phyloP scores from a whole-genome alignment of 2,888 invertebrate species.

The Hemistola chrysoprasaria region DNA sequence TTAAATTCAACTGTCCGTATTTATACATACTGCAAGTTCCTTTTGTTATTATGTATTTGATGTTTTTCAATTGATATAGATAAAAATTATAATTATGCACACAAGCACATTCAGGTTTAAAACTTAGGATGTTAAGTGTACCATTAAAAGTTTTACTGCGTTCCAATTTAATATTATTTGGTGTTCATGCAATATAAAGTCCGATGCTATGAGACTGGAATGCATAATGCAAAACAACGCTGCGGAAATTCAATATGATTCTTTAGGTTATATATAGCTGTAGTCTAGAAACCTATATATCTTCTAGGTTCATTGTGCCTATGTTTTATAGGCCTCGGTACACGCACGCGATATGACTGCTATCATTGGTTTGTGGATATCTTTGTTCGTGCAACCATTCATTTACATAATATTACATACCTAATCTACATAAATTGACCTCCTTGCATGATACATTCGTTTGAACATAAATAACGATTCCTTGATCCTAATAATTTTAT shows the following conservation, averaged over 20 bases:
- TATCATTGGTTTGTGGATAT: conserved; percentile 11
- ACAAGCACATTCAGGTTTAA: too few species aligned
- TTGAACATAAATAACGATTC: conserved; percentile 13
- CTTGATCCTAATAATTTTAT: conserved; percentile 12
- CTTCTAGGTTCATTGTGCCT: conserved; percentile 8
- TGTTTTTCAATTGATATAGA: too few species aligned
- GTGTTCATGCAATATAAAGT: conserved; percentile 21
- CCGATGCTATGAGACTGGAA: conserved; percentile 31
- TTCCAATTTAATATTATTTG: conserved; percentile 3
- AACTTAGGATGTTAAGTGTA: too few species aligned
- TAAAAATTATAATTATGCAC: too few species aligned
- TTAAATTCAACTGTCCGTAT: too few species aligned
- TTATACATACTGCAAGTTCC: too few species aligned
- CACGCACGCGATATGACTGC: conserved; percentile 19
- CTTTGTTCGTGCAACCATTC: conserved; percentile 12
- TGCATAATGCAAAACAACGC: conserved; percentile 27
- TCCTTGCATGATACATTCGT: conserved; percentile 6
- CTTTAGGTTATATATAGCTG: conserved; percentile 11
- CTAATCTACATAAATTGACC: too few species aligned
- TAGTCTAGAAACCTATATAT: conserved; percentile 17
- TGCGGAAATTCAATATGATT: conserved; percentile 32
- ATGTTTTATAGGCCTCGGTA: conserved; percentile 17
- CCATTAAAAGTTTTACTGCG: neutral
- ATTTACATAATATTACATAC: too few species aligned
- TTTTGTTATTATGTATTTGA: too few species aligned